Evolutionary conservation across 2,888 invertebrate species (phyloP).

Genomic region (Tetragonisca angustula): DNA sequence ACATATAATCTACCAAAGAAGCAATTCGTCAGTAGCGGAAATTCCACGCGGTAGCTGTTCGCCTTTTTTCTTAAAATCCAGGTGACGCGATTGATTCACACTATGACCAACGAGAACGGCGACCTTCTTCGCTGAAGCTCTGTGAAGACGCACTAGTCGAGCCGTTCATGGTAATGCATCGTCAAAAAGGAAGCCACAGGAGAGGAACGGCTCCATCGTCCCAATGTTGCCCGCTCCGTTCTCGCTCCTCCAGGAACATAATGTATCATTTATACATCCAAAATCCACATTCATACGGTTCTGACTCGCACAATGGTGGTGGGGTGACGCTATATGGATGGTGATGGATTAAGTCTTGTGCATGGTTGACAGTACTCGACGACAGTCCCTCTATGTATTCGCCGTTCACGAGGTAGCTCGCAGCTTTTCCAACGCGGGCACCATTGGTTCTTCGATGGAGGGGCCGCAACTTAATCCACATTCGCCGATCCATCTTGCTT

Average conservation of each 20-base stretch:
- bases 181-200: slow-evolving; percentile 38
- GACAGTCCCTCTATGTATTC: slow-evolving; percentile 48
- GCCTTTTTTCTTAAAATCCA: neutral
- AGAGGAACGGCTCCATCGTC: slow-evolving; percentile 33
- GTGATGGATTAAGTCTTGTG: slow-evolving; percentile 81
- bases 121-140: slow-evolving; percentile 21
- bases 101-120: neutral
- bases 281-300: slow-evolving; percentile 66
- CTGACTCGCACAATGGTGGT: slow-evolving; percentile 73
- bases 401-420: slow-evolving; percentile 82
- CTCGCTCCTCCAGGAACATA: slow-evolving; percentile 65
- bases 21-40: slow-evolving; percentile 18
- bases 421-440: slow-evolving; percentile 82
- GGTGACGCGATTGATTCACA: neutral
- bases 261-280: slow-evolving; percentile 63
- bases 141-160: slow-evolving; percentile 27
- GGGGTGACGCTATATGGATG: slow-evolving; percentile 77
- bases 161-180: slow-evolving; percentile 35
- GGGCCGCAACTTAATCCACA: slow-evolving; percentile 85
- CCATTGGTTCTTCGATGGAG: slow-evolving; percentile 82
- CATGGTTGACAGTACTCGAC: slow-evolving; percentile 65
- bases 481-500: slow-evolving; percentile 90
- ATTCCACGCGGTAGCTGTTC: slow-evolving; percentile 9
- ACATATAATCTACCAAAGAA: slow-evolving; percentile 15
- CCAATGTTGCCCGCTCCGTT: slow-evolving; percentile 29